phyloP scores from a whole-genome alignment of 2,113 vertebrate genomes.

The Menura novaehollandiae region DNA sequence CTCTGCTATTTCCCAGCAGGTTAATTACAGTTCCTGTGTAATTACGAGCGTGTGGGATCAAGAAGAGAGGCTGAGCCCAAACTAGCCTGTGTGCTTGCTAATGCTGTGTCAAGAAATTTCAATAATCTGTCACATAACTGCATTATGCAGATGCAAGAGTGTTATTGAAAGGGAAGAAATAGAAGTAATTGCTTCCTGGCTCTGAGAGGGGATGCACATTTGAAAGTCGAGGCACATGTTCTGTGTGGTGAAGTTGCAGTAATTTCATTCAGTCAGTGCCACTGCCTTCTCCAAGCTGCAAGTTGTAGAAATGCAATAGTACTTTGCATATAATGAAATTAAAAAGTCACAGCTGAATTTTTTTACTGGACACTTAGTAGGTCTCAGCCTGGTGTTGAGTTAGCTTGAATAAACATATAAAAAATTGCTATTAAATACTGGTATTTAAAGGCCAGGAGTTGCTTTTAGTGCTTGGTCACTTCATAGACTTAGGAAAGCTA shows the following conservation, averaged over 20 bases:
- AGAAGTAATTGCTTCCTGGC: constrained; percentile 21
- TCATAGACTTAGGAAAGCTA: background rate
- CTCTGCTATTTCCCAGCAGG: background rate
- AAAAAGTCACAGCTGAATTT: background rate
- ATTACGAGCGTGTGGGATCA: background rate
- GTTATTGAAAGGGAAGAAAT: background rate
- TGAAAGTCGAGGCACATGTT: background rate
- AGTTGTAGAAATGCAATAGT: background rate
- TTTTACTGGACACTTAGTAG: background rate
- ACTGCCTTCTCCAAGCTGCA: background rate
- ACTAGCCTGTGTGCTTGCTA: background rate
- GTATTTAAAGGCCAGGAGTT: background rate
- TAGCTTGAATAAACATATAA: background rate
- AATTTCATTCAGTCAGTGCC: background rate
- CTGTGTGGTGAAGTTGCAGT: background rate
- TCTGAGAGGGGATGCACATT: background rate
- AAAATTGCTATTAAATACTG: background rate
- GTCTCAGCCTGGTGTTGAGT: background rate
- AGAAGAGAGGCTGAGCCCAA: background rate
- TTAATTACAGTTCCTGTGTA: background rate
- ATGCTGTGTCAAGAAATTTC: background rate
- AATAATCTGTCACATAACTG: background rate
- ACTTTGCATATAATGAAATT: background rate
- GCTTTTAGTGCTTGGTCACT: background rate
- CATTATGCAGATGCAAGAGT: background rate